These are phyloP conservation scores for Heliconius cydno DNA, from an alignment of 2,888 invertebrate species.

Conservation along the genomic window DNA sequence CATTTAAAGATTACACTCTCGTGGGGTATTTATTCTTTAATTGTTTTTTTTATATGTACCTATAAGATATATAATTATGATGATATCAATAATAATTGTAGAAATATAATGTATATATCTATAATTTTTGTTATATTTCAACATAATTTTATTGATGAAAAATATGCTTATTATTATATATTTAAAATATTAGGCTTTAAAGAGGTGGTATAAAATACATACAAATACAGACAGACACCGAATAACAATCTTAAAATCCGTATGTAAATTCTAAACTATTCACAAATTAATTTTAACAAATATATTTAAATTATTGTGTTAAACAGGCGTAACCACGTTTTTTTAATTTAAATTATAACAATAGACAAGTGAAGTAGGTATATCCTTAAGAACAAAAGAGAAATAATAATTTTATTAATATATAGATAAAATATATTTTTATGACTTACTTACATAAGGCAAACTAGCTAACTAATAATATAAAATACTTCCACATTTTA, in stretches of 20 bases:
- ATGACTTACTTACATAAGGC: too few species aligned
- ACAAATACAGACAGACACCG: background rate
- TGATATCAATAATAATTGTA: background rate
- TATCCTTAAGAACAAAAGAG: too few species aligned
- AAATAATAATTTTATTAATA: too few species aligned
- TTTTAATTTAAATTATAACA: too few species aligned
- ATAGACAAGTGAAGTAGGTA: too few species aligned
- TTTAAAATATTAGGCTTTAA: too few species aligned
- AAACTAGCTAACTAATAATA: too few species aligned
- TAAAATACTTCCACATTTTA: background rate
- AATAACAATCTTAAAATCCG: background rate
- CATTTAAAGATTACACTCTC: background rate
- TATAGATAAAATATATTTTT: too few species aligned
- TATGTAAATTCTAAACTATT: background rate
- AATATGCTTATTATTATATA: too few species aligned
- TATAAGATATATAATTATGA: background rate
- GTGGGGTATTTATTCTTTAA: background rate
- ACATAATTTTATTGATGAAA: too few species aligned
- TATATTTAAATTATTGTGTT: background rate
- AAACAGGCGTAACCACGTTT: background rate
- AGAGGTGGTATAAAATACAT: background rate
- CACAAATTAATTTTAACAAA: background rate
- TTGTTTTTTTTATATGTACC: background rate
- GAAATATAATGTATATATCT: background rate
- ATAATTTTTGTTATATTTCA: too few species aligned